Evolutionary conservation across 1,140 invertebrate species (phyloP).

Genomic region (Drosophila equinoxialis): DNA sequence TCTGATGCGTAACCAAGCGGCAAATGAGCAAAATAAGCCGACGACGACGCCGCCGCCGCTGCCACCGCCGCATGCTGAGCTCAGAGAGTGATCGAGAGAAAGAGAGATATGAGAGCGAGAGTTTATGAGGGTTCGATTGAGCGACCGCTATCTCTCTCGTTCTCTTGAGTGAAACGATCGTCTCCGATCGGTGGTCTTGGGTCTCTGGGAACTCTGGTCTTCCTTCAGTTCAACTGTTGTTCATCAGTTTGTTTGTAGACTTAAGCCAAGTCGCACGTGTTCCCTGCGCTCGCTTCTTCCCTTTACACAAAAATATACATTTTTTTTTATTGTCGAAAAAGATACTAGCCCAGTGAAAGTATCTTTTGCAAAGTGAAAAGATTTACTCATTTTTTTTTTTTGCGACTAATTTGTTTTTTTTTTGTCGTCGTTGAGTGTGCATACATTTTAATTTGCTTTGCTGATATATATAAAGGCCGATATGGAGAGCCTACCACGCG

Average conservation of each 20-base stretch:
- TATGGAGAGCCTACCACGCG: conserved; percentile 69
- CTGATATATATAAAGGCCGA: conserved; percentile 37
- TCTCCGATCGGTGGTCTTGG: conserved; percentile 28
- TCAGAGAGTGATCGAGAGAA: conserved; percentile 30
- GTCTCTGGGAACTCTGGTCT: conserved; percentile 33
- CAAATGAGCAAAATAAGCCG: conserved; percentile 66
- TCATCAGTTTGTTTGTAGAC: conserved; percentile 76
- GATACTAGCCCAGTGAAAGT: conserved; percentile 62
- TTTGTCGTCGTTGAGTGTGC: not conserved
- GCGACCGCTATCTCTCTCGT: not conserved
- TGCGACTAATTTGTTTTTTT: not conserved
- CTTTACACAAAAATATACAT: not conserved
- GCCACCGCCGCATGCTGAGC: conserved; percentile 24
- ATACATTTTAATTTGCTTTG: not conserved
- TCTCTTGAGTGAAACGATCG: conserved; percentile 64
- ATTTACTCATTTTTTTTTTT: conserved; percentile 25
- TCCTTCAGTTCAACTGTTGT: conserved; percentile 21
- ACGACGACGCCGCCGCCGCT: not conserved
- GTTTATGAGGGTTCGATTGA: not conserved
- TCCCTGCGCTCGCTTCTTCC: conserved; percentile 23
- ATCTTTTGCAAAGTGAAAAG: conserved; percentile 38
- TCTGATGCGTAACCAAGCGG: conserved; percentile 66
- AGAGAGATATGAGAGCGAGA: not conserved
- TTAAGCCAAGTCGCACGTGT: conserved; percentile 54
- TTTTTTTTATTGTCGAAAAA: conserved; percentile 10